These are phyloP conservation scores for Ophraella communa DNA, from an alignment of 2,888 invertebrate species.

Conservation along the genomic window DNA sequence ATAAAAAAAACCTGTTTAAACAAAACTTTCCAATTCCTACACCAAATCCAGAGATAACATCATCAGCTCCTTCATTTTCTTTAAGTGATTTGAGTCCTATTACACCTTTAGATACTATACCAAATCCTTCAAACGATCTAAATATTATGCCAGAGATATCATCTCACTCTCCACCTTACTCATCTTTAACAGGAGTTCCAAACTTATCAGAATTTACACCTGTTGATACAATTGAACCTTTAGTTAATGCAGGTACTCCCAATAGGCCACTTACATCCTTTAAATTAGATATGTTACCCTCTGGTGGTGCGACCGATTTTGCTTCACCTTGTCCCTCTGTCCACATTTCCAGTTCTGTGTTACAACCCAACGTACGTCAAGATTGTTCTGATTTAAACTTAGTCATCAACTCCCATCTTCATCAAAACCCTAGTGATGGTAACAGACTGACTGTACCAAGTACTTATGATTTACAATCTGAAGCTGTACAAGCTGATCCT, in stretches of 20 bases:
- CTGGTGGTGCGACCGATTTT: slow-evolving; percentile 35
- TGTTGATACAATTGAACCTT: slow-evolving; percentile 14
- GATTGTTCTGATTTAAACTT: slow-evolving; percentile 75
- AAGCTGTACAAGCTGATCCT: slow-evolving; percentile 43
- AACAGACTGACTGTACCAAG: slow-evolving; percentile 46
- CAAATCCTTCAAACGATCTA: neutral
- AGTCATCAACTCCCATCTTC: slow-evolving; percentile 72
- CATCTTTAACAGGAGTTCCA: slow-evolving; percentile 34
- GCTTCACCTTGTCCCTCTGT: slow-evolving; percentile 63
- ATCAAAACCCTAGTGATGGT: slow-evolving; percentile 60
- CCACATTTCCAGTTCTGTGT: slow-evolving; percentile 63
- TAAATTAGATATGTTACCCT: slow-evolving; percentile 50
- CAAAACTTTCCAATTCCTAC: slow-evolving; percentile 50
- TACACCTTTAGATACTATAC: slow-evolving; percentile 10
- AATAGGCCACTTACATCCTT: slow-evolving; percentile 49
- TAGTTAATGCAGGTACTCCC: slow-evolving; percentile 5
- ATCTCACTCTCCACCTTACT: slow-evolving; percentile 52
- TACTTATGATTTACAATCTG: slow-evolving; percentile 42
- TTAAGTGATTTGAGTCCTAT: slow-evolving; percentile 26
- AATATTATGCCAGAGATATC: slow-evolving; percentile 50
- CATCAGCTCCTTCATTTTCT: slow-evolving; percentile 52
- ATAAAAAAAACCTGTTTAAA: slow-evolving; percentile 60
- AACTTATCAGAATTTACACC: slow-evolving; percentile 21
- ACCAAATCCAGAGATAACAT: slow-evolving; percentile 52
- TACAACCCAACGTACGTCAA: slow-evolving; percentile 65